Evolutionary conservation across 2,113 vertebrate species (phyloP).

Genomic region (Phrynosoma blainvillii): DNA sequence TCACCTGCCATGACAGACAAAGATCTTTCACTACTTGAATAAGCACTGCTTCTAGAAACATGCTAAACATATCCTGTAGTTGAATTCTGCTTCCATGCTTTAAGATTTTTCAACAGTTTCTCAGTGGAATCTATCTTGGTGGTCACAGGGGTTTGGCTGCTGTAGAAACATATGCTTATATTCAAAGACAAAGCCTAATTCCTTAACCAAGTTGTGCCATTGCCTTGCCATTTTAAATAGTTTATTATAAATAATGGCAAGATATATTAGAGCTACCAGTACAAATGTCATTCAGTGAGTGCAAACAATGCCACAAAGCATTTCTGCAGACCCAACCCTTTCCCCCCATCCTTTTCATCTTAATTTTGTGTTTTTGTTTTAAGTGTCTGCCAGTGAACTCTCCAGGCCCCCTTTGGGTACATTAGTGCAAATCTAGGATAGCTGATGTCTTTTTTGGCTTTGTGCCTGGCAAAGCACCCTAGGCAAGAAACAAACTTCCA

Average conservation of each 20-base stretch:
- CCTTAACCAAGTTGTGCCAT: not conserved
- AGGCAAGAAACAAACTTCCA: conserved; percentile 46
- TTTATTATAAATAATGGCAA: not conserved
- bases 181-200: conserved; percentile 6
- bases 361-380: conserved; percentile 21
- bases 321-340: conserved; percentile 4
- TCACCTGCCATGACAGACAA: too few species aligned
- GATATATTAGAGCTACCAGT: not conserved
- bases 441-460: conserved; percentile 36
- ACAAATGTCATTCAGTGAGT: conserved; percentile 29
- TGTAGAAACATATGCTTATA: not conserved
- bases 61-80: too few species aligned
- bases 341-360: not conserved
- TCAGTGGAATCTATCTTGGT: not conserved
- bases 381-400: conserved; percentile 37
- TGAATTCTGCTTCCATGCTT: conserved; percentile 13
- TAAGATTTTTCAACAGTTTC: conserved; percentile 15
- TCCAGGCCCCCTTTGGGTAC: not conserved
- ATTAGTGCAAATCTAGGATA: conserved; percentile 25
- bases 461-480: conserved; percentile 35
- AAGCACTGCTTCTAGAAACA: too few species aligned
- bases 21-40: too few species aligned
- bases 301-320: not conserved
- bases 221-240: conserved; percentile 14
- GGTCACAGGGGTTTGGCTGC: conserved; percentile 17